Conservation (phyloP, 2,888 invertebrate species). For the Stenichneumon culpator region DNA sequence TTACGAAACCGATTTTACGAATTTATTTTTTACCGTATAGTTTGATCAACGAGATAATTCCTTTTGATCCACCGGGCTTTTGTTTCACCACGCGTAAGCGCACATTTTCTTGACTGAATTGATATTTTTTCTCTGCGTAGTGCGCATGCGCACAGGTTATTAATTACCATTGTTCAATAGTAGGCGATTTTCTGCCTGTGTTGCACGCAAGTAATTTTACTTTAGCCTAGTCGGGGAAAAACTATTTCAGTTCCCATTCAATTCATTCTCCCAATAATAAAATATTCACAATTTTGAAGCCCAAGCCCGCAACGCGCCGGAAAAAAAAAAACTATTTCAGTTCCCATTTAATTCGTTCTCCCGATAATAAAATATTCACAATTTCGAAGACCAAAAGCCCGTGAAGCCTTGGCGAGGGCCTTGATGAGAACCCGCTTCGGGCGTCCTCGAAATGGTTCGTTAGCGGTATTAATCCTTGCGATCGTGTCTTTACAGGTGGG, state of each 20-base stretch:
- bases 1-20: too few relatives aligned
- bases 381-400: not conserved
- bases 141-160: too few relatives aligned
- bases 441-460: not conserved
- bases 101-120: not conserved
- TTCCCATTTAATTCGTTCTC: not conserved
- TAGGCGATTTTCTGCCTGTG: too few relatives aligned
- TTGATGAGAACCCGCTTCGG: not conserved
- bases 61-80: too few relatives aligned
- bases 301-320: not conserved
- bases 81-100: too few relatives aligned
- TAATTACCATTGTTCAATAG: too few relatives aligned
- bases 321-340: not conserved
- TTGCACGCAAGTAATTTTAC: too few relatives aligned
- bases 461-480: not conserved
- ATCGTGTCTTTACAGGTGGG: slow-evolving; percentile 86
- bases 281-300: not conserved
- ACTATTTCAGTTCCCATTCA: not conserved
- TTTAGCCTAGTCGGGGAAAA: not conserved
- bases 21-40: too few relatives aligned
- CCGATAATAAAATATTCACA: not conserved
- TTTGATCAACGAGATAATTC: too few relatives aligned
- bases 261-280: not conserved
- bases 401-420: not conserved
- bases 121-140: too few relatives aligned